Evolutionary conservation across 2,888 invertebrate species (phyloP).

Genomic region (Diarsia brunnea): DNA sequence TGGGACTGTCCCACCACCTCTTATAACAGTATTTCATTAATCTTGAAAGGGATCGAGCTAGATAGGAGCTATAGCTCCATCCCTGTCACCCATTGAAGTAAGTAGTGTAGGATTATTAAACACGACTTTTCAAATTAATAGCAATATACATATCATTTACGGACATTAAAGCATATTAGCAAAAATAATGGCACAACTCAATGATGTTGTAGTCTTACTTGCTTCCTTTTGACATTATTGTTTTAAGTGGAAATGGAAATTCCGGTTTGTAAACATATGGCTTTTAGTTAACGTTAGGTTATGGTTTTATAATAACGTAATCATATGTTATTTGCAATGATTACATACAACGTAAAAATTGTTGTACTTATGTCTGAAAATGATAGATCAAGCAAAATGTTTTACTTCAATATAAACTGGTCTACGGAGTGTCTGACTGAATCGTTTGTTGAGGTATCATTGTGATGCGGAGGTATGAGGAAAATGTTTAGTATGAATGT

Average conservation of each 20-base stretch:
- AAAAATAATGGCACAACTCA: slow-evolving; percentile 35
- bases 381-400: background rate
- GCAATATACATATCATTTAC: slow-evolving; percentile 78
- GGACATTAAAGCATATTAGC: slow-evolving; percentile 68
- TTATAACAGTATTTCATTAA: background rate
- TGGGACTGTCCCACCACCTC: background rate
- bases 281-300: slow-evolving; percentile 7
- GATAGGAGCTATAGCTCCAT: background rate
- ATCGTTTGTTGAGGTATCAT: no score
- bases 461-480: no score
- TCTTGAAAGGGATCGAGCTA: background rate
- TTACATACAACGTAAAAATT: background rate
- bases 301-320: slow-evolving; percentile 37
- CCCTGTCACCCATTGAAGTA: background rate
- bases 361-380: background rate
- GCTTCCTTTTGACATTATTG: slow-evolving; percentile 43
- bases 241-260: slow-evolving; percentile 41
- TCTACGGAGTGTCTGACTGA: background rate
- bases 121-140: slow-evolving; percentile 74
- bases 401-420: background rate
- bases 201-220: slow-evolving; percentile 36
- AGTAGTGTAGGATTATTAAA: slow-evolving; percentile 72
- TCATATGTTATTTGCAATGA: slow-evolving; percentile 1
- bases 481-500: no score
- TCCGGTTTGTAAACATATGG: slow-evolving; percentile 28